Evolutionary conservation across 2,113 vertebrate genomes (phyloP).

Genomic region (Bubo scandiacus): DNA sequence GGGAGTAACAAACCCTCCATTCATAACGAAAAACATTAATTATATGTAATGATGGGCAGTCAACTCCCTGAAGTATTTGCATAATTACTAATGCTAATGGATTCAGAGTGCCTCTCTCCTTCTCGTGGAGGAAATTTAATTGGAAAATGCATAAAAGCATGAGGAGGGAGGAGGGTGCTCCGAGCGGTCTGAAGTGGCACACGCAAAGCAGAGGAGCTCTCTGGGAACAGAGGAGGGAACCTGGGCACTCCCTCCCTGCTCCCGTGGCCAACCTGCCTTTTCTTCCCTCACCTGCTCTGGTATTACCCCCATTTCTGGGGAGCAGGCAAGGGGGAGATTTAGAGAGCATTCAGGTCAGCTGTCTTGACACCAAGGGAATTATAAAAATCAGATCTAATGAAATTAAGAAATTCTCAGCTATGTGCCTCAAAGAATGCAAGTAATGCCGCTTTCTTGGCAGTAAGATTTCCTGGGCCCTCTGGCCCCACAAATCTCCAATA

Average conservation of each 20-base stretch:
- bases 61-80: constrained; percentile 60
- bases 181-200: constrained; percentile 18
- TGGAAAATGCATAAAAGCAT: constrained; percentile 59
- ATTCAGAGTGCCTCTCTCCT: constrained; percentile 50
- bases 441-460: neutral
- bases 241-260: neutral
- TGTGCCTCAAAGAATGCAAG: neutral
- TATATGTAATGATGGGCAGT: constrained; percentile 69
- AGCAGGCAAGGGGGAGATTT: accelerated
- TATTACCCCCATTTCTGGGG: neutral
- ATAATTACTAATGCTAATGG: constrained; percentile 70
- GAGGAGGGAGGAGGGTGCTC: constrained; percentile 14
- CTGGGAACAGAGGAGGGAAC: neutral
- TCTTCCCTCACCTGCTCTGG: neutral
- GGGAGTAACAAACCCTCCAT: constrained; percentile 35
- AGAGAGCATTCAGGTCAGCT: neutral
- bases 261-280: neutral
- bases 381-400: neutral
- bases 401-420: neutral
- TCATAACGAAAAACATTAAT: constrained; percentile 67
- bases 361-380: neutral
- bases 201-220: neutral
- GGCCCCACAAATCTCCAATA: neutral
- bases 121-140: constrained; percentile 57
- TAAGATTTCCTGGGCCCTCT: neutral